Percentiles rank a stretch among this genome's conserved stretches.
phyloP scores from a whole-genome alignment of 35 echinoderm and acorn worm species.

The Antedon bifida region DNA sequence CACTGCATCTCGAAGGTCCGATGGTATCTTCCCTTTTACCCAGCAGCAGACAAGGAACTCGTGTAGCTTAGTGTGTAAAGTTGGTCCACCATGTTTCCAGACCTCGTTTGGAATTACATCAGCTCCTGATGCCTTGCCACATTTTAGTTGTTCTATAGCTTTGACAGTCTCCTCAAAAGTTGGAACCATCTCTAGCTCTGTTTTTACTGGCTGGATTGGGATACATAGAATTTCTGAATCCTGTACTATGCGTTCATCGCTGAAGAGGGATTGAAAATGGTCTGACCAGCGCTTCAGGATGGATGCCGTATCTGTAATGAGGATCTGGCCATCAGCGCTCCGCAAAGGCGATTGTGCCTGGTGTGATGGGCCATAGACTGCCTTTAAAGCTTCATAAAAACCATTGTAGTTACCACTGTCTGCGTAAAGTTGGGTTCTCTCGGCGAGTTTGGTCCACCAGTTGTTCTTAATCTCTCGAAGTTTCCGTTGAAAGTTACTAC shows the following conservation, averaged over 20 bases:
- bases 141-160: conserved; percentile 9
- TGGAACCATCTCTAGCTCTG: background rate
- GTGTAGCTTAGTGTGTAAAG: conserved; percentile 7
- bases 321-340: conserved; percentile 8
- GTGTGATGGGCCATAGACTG: conserved; percentile 28
- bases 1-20: conserved; percentile 28
- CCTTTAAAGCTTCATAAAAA: conserved; percentile 32
- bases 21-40: conserved; percentile 21
- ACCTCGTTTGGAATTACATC: conserved; percentile 22
- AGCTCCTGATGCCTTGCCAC: conserved; percentile 15
- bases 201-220: conserved; percentile 2
- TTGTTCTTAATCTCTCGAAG: conserved; percentile 13
- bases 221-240: background rate
- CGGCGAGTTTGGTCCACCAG: conserved; percentile 23
- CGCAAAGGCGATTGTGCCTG: conserved; percentile 13
- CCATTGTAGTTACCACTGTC: conserved; percentile 22
- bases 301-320: conserved; percentile 1
- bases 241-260: conserved; percentile 4
- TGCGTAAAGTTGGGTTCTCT: conserved; percentile 12
- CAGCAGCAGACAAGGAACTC: conserved; percentile 23
- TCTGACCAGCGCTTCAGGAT: conserved; percentile 21
- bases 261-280: conserved; percentile 3
- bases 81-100: conserved; percentile 13
- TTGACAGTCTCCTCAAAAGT: conserved; percentile 4
- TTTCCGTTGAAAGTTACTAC: conserved; percentile 15